Evolutionary conservation across 2,113 vertebrate genomes (phyloP), one percentile per base, ranked within the genome.

Genomic region (Zosterops hypoxanthus): DNA sequence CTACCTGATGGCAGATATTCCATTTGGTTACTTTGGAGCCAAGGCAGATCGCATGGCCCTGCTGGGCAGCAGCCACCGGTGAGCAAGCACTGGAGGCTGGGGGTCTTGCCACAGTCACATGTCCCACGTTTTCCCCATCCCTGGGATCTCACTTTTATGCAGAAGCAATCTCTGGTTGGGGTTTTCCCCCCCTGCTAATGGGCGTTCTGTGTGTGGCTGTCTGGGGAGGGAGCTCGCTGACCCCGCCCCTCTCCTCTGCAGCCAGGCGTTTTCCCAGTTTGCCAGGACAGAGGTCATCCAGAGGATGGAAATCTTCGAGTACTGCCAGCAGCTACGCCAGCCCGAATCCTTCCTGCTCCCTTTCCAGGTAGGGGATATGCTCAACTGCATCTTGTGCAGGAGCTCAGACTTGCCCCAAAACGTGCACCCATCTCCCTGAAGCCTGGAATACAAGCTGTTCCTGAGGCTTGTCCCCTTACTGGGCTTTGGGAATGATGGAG

Each of bases 1-100:
- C 97, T 99, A 99, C 95, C 97, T 99, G 95, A 97, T 98, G 90
- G 99, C 98, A 47, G 93, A 97, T 0, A 79, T 97, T 78, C 97
- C 98, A 87, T 99, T 99, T 1, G 98, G 98, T n/a, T 94, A 97
- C 88, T 99, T 98, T 1, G 97, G 97, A 3, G 94, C 90, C 57
- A 99, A 98, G 90, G 93, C 98, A 12, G 98, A 98, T 14, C 98
- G 96, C 33, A 96, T 99, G 91, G 98, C 96, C 72, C 97, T 99
- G 88, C 98, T 99, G 60, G 98, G 99, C 93, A 99, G 98, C 92
- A 99, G 94, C 95, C 99, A 99, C 97, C 97, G 97, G 99, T 99
- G 90, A 96, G 98, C 6, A 9, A 59, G 68, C 44, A 8, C 15
- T 7, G 65, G 22, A 69, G 63, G 15, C 2, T 31, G 4, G 11